Conservation (phyloP, 2,888 invertebrate genomes). For the Coleophora flavipennella region DNA sequence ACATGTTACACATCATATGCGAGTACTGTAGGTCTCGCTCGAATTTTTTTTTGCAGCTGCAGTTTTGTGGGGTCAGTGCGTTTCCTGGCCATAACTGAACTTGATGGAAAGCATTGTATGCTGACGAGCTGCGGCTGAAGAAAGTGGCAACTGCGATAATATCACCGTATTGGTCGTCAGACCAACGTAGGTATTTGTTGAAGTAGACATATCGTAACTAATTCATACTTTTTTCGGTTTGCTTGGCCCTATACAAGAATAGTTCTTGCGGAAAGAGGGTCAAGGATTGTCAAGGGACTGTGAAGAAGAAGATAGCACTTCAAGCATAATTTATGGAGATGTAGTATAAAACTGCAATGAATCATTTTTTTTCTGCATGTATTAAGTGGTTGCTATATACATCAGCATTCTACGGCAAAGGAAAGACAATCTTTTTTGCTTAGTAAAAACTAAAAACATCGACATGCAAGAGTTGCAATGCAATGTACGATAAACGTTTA, state of each 20-base stretch:
- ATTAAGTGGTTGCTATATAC: constrained; percentile 2
- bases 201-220: constrained; percentile 7
- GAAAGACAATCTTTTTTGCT: constrained; percentile 7
- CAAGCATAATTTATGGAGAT: constrained; percentile 7
- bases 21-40: too few relatives aligned
- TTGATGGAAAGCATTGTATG: too few relatives aligned
- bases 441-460: constrained; percentile 7
- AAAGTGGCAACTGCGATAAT: too few relatives aligned
- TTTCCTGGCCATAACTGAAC: too few relatives aligned
- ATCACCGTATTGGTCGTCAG: too few relatives aligned
- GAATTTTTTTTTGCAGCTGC: too few relatives aligned
- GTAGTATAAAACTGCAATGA: constrained; percentile 6
- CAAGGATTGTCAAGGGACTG: constrained; percentile 8
- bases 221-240: constrained; percentile 6
- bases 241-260: constrained; percentile 8
- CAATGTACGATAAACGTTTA: constrained; percentile 7
- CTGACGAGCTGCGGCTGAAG: too few relatives aligned
- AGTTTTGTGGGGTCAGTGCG: too few relatives aligned
- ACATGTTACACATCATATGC: too few relatives aligned
- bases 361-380: constrained; percentile 5
- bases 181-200: constrained; percentile 8
- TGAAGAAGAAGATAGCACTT: constrained; percentile 5
- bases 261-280: constrained; percentile 7
- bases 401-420: too few relatives aligned
- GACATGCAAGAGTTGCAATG: constrained; percentile 8